Percentiles rank a stretch among this genome's conserved stretches.
phyloP scores from a whole-genome alignment of 2,888 invertebrate species.

The Synanthedon vespiformis region DNA sequence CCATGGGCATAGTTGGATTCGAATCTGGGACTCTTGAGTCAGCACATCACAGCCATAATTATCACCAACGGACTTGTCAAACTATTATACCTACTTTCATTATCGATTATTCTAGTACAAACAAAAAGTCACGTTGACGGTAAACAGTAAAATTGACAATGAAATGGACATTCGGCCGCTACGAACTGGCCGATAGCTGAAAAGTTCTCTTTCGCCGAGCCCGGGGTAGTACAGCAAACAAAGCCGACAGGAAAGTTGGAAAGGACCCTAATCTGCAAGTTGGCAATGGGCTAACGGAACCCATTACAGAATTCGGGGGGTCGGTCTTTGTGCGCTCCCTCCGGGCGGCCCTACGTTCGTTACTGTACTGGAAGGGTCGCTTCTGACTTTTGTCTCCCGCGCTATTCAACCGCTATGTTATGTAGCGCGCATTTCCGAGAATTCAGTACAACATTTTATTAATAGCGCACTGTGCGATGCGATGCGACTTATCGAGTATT shows the following conservation, averaged over 20 bases:
- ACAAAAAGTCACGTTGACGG: not conserved
- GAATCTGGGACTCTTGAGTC: too few species aligned
- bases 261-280: conserved; percentile 43
- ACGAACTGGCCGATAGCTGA: conserved; percentile 11
- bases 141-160: not conserved
- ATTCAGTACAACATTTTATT: too few species aligned
- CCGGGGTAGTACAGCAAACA: conserved; percentile 10
- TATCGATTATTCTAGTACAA: too few species aligned
- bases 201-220: conserved; percentile 25
- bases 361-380: conserved; percentile 32
- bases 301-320: conserved; percentile 43
- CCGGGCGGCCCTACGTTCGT: conserved; percentile 24
- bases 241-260: conserved; percentile 18
- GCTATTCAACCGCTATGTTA: conserved; percentile 16
- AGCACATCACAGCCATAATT: too few species aligned
- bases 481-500: too few species aligned
- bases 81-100: conserved; percentile 1
- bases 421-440: too few species aligned
- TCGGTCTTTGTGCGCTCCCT: conserved; percentile 52
- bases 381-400: conserved; percentile 42
- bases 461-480: too few species aligned
- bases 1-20: too few species aligned
- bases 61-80: conserved; percentile 17
- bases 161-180: conserved; percentile 11
- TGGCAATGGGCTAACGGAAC: conserved; percentile 39